Conservation (phyloP, 2,797 vertebrate genomes). For the Morelia viridis region DNA sequence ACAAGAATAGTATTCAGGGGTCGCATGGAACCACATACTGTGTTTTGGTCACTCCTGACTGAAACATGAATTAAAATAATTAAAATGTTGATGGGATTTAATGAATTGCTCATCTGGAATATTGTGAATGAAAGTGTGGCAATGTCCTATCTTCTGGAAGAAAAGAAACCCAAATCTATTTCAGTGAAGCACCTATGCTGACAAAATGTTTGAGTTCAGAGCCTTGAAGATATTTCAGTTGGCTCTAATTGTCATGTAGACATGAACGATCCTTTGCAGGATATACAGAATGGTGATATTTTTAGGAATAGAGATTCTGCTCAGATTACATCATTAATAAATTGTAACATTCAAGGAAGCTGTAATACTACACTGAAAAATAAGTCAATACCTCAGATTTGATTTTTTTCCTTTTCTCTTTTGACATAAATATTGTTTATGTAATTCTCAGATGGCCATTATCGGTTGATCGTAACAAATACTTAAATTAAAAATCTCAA, state of each 20-base stretch:
- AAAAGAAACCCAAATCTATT: neutral
- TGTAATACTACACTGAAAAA: neutral
- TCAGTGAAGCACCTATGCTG: neutral
- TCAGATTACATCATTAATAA: neutral
- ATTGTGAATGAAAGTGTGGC: neutral
- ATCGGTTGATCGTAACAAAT: neutral
- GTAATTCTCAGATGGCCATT: neutral
- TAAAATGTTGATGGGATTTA: neutral
- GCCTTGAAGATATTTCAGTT: neutral
- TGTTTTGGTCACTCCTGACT: too few relatives aligned
- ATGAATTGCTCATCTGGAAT: neutral
- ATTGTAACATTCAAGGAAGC: neutral
- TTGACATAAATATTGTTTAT: neutral
- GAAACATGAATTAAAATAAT: too few relatives aligned
- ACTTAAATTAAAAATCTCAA: too few relatives aligned
- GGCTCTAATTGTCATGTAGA: neutral
- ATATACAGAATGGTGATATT: neutral
- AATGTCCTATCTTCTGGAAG: neutral
- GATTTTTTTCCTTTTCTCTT: neutral
- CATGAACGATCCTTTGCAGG: neutral
- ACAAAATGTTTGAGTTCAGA: neutral
- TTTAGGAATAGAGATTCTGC: neutral
- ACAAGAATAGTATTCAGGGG: too few relatives aligned
- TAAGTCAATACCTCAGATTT: neutral
- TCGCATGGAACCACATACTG: too few relatives aligned